Evolutionary conservation across 30 jellyfish, hydroid and myxozoan species (phyloP).

Genomic region (Aurelia sp.): DNA sequence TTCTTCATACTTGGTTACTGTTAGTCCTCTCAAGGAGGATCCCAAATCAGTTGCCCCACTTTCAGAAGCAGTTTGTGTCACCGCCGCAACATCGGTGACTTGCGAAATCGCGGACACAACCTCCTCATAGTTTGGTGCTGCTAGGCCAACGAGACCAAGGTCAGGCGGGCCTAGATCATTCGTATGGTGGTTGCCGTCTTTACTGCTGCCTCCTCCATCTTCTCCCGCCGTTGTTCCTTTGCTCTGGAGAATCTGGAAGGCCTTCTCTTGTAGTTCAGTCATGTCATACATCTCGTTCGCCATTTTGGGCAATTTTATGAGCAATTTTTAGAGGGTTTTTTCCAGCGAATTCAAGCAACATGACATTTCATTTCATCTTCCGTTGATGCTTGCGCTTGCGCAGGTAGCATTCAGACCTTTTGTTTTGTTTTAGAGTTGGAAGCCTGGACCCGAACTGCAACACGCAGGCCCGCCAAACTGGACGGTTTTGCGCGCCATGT

Average conservation of each 20-base stretch:
- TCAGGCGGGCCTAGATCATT: slow-evolving; percentile 46
- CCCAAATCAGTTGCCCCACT: not conserved
- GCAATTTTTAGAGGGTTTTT: too few species aligned
- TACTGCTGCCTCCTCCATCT: slow-evolving; percentile 17
- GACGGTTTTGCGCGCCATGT: too few species aligned
- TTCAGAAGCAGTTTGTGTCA: slow-evolving; percentile 1
- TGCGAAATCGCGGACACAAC: slow-evolving; percentile 46
- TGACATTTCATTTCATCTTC: too few species aligned
- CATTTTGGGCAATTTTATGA: not conserved
- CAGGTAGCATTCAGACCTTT: too few species aligned
- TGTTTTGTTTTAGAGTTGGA: too few species aligned
- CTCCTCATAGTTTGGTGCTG: slow-evolving; percentile 50
- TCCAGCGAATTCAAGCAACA: too few species aligned
- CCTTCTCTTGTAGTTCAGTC: slow-evolving; percentile 10
- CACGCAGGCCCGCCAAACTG: too few species aligned
- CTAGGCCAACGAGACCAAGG: slow-evolving; percentile 44
- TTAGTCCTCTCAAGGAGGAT: not conserved
- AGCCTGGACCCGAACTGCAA: too few species aligned
- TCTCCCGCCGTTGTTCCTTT: slow-evolving; percentile 2
- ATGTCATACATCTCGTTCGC: not conserved
- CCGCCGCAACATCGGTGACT: slow-evolving; percentile 29
- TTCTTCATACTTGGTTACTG: slow-evolving; percentile 12
- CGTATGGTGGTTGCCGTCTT: not conserved
- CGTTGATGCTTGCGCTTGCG: too few species aligned
- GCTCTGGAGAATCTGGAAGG: slow-evolving; percentile 22